Evolutionary conservation across 2,888 invertebrate species (phyloP).

Genomic region (Caradrina kadenii): DNA sequence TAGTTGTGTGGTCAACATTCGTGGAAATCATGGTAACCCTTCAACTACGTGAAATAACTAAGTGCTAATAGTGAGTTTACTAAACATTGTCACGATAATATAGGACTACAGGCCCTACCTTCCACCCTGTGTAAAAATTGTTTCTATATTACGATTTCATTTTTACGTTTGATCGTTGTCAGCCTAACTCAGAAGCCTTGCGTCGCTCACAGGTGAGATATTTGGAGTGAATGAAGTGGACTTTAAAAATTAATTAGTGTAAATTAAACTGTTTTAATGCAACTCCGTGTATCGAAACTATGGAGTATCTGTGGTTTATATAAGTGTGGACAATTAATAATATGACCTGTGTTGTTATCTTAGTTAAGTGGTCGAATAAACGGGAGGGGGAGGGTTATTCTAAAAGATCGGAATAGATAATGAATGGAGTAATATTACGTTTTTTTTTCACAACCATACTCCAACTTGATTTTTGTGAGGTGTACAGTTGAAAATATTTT

Average conservation of each 20-base stretch:
- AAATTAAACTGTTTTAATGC: conserved; percentile 17
- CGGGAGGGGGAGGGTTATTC: not conserved
- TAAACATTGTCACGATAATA: conserved; percentile 2
- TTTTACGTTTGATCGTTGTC: conserved; percentile 14
- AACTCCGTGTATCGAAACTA: conserved; percentile 1
- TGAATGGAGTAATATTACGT: conserved; percentile 19
- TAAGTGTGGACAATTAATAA: conserved; percentile 15
- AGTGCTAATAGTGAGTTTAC: conserved; percentile 35
- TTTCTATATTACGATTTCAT: too few relatives aligned
- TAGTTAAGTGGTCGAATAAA: conserved; percentile 12
- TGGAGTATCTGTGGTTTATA: conserved; percentile 18
- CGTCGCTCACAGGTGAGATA: conserved; percentile 9
- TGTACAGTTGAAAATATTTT: not conserved
- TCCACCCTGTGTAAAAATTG: not conserved
- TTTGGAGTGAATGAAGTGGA: conserved; percentile 46
- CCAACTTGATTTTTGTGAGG: not conserved
- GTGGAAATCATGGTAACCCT: conserved; percentile 23
- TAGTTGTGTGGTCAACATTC: conserved; percentile 34
- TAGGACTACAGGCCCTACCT: not conserved
- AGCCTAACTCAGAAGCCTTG: conserved; percentile 23
- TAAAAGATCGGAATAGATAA: conserved; percentile 19
- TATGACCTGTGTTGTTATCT: conserved; percentile 18
- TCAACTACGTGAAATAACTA: conserved; percentile 32
- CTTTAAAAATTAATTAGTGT: conserved; percentile 41
- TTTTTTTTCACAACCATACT: not conserved